Evolutionary conservation across 2,113 vertebrate genomes (phyloP).

Genomic region (Chitala chitala): DNA sequence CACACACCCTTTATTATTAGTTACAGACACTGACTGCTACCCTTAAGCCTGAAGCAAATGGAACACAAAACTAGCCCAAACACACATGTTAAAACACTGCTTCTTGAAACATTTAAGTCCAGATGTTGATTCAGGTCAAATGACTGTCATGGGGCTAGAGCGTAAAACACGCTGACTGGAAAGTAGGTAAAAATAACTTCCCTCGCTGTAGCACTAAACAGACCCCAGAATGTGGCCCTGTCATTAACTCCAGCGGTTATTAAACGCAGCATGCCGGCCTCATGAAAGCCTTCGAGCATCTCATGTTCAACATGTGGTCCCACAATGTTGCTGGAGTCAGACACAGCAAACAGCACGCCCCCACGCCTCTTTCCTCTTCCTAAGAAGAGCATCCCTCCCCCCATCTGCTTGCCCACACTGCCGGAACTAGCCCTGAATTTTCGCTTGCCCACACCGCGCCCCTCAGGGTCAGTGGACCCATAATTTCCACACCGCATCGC

Average conservation of each 20-base stretch:
- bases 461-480: background rate
- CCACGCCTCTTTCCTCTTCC: background rate
- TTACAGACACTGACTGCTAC: background rate
- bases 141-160: background rate
- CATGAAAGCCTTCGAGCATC: background rate
- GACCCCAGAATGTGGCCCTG: slow-evolving; percentile 3
- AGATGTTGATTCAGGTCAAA: slow-evolving; percentile 14
- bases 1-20: background rate
- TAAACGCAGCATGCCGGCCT: background rate
- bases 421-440: background rate
- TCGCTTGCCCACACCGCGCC: background rate
- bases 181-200: slow-evolving; percentile 15
- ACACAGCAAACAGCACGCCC: too few species aligned
- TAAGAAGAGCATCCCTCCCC: background rate
- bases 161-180: background rate
- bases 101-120: slow-evolving; percentile 6
- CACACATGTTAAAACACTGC: background rate
- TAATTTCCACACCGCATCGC: background rate
- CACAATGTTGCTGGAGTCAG: background rate
- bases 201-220: slow-evolving; percentile 5
- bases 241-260: slow-evolving; percentile 14
- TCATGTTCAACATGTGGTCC: background rate
- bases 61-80: background rate
- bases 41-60: background rate
- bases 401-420: too few species aligned